These are phyloP conservation scores for Odontesthes bonariensis DNA, from an alignment of 2,113 vertebrate species.

Conservation along the genomic window DNA sequence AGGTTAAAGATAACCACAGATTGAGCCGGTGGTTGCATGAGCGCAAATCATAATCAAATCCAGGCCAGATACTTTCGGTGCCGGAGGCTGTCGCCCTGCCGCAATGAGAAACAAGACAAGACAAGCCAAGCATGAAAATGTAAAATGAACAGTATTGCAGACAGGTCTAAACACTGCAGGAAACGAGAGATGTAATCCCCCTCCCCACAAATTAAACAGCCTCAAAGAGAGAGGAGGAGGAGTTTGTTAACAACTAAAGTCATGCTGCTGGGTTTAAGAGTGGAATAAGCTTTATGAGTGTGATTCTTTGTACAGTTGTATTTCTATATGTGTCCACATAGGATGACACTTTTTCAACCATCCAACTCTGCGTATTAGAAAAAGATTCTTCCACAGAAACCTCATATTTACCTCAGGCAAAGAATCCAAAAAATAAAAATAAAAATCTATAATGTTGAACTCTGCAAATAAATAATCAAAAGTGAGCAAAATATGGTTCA, in stretches of 20 bases:
- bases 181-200: not conserved
- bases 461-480: not conserved
- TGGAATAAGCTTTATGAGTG: not conserved
- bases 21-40: conserved; percentile 15
- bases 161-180: not conserved
- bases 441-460: not conserved
- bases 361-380: not conserved
- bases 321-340: no score
- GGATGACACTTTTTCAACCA: not conserved
- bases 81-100: not conserved
- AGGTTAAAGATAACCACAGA: conserved; percentile 22
- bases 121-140: conserved; percentile 22
- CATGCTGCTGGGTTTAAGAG: not conserved
- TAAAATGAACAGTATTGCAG: not conserved
- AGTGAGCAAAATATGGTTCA: not conserved
- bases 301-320: no score
- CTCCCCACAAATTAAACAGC: conserved; percentile 11
- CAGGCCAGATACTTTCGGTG: conserved; percentile 19
- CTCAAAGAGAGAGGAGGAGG: not conserved
- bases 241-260: not conserved
- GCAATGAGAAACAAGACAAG: conserved; percentile 24
- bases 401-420: no score
- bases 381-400: no score
- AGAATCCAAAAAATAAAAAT: no score
- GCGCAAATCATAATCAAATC: conserved; percentile 33